A percentile compares a stretch with the other conserved stretches of the same genome.
Conservation (phyloP, 2,113 vertebrate species). For the Quiscalus mexicanus region DNA sequence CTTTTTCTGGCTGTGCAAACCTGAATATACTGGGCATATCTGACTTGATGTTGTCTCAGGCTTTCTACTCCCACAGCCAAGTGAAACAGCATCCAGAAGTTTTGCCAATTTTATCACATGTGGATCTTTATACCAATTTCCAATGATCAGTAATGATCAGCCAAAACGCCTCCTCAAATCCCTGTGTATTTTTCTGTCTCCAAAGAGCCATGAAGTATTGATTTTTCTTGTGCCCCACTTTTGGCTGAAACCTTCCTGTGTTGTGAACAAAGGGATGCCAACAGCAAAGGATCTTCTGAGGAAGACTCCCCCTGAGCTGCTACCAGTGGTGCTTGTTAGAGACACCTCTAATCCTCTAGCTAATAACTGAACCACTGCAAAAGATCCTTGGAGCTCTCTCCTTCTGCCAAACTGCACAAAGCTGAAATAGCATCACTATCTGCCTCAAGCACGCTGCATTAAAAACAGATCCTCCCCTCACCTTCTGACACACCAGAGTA, state of each 20-base stretch:
- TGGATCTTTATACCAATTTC: background rate
- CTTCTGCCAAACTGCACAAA: background rate
- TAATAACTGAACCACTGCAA: background rate
- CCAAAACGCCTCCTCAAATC: background rate
- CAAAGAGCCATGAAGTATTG: accelerated
- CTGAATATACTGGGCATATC: background rate
- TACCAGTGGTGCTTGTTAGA: background rate
- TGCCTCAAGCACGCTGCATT: background rate
- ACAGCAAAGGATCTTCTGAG: background rate
- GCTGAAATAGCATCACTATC: background rate
- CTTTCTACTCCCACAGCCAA: background rate
- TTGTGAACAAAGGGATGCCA: background rate
- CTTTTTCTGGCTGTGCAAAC: background rate
- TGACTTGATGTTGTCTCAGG: background rate
- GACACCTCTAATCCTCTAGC: background rate
- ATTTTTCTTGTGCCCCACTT: background rate
- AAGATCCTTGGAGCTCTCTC: background rate
- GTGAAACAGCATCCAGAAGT: background rate
- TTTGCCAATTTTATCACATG: background rate
- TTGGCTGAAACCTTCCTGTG: background rate
- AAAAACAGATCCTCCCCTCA: background rate
- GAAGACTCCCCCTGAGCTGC: background rate
- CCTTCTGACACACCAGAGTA: background rate
- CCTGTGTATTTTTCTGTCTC: background rate
- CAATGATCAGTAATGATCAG: background rate